Evolutionary conservation across 2,888 invertebrate species (phyloP).

Genomic region (Clusia tigrina): DNA sequence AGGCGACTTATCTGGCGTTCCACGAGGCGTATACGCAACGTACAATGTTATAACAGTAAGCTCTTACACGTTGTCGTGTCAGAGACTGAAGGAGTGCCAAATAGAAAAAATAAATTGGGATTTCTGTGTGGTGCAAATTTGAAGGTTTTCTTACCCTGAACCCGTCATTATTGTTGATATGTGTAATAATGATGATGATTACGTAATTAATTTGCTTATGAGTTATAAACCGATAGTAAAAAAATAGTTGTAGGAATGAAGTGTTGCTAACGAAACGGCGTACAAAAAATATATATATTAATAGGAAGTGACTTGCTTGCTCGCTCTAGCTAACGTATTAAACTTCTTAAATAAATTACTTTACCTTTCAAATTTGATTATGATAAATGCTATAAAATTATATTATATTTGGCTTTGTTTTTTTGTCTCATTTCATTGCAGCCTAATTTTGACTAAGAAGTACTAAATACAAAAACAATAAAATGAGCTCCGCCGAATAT

Average conservation of each 20-base stretch:
- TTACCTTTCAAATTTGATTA: too few relatives aligned
- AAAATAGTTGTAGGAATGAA: too few relatives aligned
- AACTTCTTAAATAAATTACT: too few relatives aligned
- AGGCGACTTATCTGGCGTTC: background rate
- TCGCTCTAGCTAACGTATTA: too few relatives aligned
- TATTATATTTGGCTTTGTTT: constrained; percentile 4
- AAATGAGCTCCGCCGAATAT: constrained; percentile 82
- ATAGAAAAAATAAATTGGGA: background rate
- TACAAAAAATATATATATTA: too few relatives aligned
- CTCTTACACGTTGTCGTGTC: background rate
- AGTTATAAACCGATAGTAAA: too few relatives aligned
- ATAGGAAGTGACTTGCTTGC: too few relatives aligned
- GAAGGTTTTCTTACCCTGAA: too few relatives aligned
- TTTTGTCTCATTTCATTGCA: constrained; percentile 38
- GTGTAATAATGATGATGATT: background rate
- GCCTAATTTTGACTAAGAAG: constrained; percentile 32
- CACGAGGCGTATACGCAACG: background rate
- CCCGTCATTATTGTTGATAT: background rate
- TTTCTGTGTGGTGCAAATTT: background rate
- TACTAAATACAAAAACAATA: constrained; percentile 50
- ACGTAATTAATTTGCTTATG: too few relatives aligned
- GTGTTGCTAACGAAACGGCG: too few relatives aligned
- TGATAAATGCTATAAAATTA: background rate
- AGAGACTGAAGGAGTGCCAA: background rate
- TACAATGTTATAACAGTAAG: background rate